Evolutionary conservation across 2,888 invertebrate genomes (phyloP), one percentile per base, ranked within the genome.

Genomic region (Drosophila paucipuncta): DNA sequence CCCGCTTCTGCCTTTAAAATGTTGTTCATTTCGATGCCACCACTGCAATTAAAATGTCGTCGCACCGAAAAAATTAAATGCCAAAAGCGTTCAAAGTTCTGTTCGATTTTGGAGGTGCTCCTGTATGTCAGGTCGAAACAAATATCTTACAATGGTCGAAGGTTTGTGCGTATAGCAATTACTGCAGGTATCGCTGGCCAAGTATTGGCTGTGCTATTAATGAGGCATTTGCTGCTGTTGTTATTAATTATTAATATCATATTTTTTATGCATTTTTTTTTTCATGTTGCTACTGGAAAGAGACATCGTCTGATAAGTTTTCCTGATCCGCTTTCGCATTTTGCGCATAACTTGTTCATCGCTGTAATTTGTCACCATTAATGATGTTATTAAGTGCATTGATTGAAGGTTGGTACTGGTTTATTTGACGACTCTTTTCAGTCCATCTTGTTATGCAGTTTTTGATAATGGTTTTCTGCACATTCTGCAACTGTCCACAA

Each of bases 211-310:
- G 54, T 28, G n/a, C 47, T 60, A 13, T 60, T 55, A 58, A 39
- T 39, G 61, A 25, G n/a, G 11, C 33, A 43, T 41, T 53, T 54
- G 18, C 31, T 52, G n/a, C 43, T 73, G 64, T 53, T 58, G 47
- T 76, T 81, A 81, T 88, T 82, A 80, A 76, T 88, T 82, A 87
- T 80, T 81, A 80, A 84, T 82, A 78, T 89, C 73, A 81, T 84
- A 82, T 81, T 89, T 89, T 67, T 59, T 57, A 55, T 66, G 35
- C 39, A 35, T 43, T 66, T 64, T 63, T 64, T 63, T 59, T 61
- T 31, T 58, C n/a, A n/a, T 39, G 25, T 25, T 49, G 49, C 31
- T 52, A 41, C 53, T 50, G 52, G 30, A 13, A 55, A 37, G 18
- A 49, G 37, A 11, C 33, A 54, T 54, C 16, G 41, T 31, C 55